These are phyloP conservation scores for Anoplolepis gracilipes DNA, from an alignment of 1,140 invertebrate genomes.

Conservation along the genomic window DNA sequence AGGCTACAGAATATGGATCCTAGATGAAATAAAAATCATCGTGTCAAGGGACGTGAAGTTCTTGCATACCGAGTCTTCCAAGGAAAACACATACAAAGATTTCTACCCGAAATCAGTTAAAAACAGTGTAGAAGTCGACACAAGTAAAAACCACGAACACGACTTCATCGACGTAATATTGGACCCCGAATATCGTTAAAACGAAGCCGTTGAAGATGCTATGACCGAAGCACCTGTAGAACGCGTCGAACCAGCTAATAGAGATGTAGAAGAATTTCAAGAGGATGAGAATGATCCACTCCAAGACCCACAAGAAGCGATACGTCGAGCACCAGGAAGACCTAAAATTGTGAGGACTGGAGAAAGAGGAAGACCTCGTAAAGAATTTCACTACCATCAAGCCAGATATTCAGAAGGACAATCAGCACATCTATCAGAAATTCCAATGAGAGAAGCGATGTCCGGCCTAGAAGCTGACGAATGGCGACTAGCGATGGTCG, in stretches of 20 bases:
- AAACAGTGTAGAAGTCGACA: too few species aligned
- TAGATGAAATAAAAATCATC: neutral
- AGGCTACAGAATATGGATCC: conserved; percentile 39
- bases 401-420: neutral
- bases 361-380: neutral
- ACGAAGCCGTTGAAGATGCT: too few species aligned
- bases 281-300: too few species aligned
- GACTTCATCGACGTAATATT: too few species aligned
- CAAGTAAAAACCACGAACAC: too few species aligned
- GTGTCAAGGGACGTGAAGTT: conserved; percentile 20
- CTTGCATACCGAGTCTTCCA: too few species aligned
- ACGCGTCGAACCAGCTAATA: too few species aligned
- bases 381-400: neutral
- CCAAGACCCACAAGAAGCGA: too few species aligned
- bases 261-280: neutral
- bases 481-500: neutral
- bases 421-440: neutral
- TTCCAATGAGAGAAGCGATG: conserved; percentile 20
- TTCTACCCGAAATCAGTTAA: neutral
- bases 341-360: neutral
- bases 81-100: neutral
- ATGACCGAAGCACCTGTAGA: too few species aligned
- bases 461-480: neutral
- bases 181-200: neutral
- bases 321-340: too few species aligned